A percentile compares a stretch with the other conserved stretches of the same genome.
Evolutionary conservation across 2,888 invertebrate species (phyloP).

Genomic region (Tenthredo scrophulariae): DNA sequence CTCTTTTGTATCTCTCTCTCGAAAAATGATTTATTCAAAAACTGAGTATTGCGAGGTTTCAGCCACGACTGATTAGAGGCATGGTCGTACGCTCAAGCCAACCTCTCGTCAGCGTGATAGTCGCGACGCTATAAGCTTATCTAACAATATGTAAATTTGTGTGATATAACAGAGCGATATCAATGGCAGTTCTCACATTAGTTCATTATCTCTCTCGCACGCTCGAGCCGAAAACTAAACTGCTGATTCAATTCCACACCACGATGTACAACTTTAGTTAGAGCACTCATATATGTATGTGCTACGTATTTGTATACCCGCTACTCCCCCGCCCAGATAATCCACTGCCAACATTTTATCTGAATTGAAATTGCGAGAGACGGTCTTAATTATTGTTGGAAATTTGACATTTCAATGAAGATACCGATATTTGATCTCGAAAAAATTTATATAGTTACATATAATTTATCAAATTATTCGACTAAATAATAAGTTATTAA

Average conservation of each 20-base stretch:
- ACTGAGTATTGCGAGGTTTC: not conserved
- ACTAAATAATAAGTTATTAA: too few relatives aligned
- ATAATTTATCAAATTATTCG: too few relatives aligned
- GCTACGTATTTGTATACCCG: not conserved
- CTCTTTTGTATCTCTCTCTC: not conserved
- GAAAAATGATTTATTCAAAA: not conserved
- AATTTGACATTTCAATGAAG: not conserved
- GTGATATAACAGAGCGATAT: slow-evolving; percentile 45
- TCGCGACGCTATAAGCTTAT: not conserved
- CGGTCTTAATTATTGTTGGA: not conserved
- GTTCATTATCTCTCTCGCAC: slow-evolving; percentile 12
- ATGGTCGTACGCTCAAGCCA: not conserved
- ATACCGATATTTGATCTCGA: not conserved
- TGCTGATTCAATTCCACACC: slow-evolving; percentile 35
- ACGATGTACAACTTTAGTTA: not conserved
- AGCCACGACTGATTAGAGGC: not conserved
- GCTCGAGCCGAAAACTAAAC: not conserved
- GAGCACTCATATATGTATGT: not conserved
- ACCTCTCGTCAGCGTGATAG: not conserved
- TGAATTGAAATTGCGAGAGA: not conserved
- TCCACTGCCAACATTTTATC: not conserved
- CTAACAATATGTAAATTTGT: slow-evolving; percentile 39
- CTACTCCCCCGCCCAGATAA: not conserved
- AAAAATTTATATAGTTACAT: too few relatives aligned
- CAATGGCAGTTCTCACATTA: slow-evolving; percentile 44